Base-by-base conservation (phyloP, 2,113 vertebrate species). In the Mobula birostris region DNA sequence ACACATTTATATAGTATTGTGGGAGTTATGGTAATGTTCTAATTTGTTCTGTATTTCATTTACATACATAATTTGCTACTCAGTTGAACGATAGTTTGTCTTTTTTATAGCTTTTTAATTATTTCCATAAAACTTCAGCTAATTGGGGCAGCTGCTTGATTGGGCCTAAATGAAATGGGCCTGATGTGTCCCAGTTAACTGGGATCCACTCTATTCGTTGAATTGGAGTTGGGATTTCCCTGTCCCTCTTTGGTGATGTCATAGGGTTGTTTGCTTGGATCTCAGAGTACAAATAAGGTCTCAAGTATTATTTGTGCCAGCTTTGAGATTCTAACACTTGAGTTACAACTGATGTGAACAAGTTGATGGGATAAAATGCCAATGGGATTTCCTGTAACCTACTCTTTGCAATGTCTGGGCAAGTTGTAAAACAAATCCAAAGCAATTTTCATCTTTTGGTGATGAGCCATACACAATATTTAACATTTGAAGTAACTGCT, bases 401-500 rank as follows among this genome's bases (percentile, higher is more conserved):
- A 40, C 27, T 27, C 14, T 93, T 93, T 74, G 90, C 68, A 72
- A 21, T 48, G 40, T 40, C 40, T 36, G 72, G 36, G 21, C 68
- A 74, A 90, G 12, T 61, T 61, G 29, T 14, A 61, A 15, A 15
- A 15, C 5, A 63, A 40, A 40, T 40, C 90, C 90, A 72, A 72
- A 24, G 48, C 70, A 27, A 15, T 9, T 72, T 40, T 72, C 72
- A 36, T 74, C 36, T 48, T 76, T 93, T 76, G 66, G 27, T 93
- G 40, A 48, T 56, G 70, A 93, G 56, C 68, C 27, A 21, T 56
- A 56, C 70, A 93, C 70, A 74, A 93, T 74, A 40, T 74, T 48
- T 93, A 93, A 93, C 48, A 70, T 74, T 48, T 36, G 17, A 72
- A 74, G 36, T 93, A 93, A 93, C 40, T 56, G 19, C 68, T 93